A percentile compares a stretch with the other conserved stretches of the same genome.
Conservation (phyloP, 2,797 vertebrate species). For the Lemur catta region DNA sequence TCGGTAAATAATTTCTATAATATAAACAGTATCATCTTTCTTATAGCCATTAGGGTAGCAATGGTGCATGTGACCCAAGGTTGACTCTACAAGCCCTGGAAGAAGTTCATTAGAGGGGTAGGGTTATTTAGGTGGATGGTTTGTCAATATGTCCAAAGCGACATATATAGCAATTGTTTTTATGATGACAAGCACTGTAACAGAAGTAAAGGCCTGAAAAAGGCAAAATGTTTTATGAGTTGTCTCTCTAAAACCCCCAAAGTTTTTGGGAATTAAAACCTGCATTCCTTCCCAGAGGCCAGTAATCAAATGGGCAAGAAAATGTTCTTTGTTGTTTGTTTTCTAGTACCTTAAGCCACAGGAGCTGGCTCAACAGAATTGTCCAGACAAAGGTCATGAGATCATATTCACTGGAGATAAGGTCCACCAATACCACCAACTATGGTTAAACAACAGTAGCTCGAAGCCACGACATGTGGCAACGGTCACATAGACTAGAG, state of each 20-base stretch:
- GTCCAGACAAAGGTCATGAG: neutral
- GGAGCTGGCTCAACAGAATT: neutral
- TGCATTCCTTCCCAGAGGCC: neutral
- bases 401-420: neutral
- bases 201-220: neutral
- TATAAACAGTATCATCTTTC: neutral
- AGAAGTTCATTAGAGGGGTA: neutral
- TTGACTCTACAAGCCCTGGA: neutral
- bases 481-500: neutral
- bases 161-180: neutral
- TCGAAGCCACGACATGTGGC: neutral
- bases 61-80: neutral
- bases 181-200: constrained; percentile 5
- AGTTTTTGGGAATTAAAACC: neutral
- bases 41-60: neutral
- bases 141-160: constrained; percentile 39
- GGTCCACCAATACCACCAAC: neutral
- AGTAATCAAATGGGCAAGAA: neutral
- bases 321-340: neutral
- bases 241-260: neutral
- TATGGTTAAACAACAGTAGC: neutral
- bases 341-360: neutral
- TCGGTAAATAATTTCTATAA: constrained; percentile 29
- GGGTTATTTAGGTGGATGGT: neutral
- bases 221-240: neutral